These are phyloP conservation scores for Tenthredo distinguenda DNA, from an alignment of 2,888 invertebrate species.

Conservation along the genomic window DNA sequence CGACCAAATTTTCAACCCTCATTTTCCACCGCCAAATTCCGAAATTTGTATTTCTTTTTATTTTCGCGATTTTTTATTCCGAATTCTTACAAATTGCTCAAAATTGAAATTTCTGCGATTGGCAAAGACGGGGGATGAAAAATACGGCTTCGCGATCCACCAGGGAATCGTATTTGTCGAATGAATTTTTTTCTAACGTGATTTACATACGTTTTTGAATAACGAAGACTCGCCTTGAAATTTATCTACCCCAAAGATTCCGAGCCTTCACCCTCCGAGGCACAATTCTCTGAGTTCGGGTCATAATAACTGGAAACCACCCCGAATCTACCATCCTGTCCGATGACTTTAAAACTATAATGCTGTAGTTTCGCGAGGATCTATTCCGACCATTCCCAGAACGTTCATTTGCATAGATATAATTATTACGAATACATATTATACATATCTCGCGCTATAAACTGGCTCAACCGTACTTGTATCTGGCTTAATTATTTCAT, in stretches of 20 bases:
- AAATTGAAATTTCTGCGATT: background rate
- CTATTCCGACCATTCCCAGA: background rate
- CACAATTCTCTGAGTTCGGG: background rate
- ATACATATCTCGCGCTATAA: background rate
- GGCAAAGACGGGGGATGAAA: background rate
- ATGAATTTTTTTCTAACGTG: background rate
- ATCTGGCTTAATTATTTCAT: constrained; percentile 20
- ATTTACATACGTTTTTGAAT: constrained; percentile 4
- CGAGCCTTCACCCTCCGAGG: background rate
- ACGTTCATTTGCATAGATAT: constrained; percentile 23
- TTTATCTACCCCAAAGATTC: constrained; percentile 16
- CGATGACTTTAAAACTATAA: constrained; percentile 5
- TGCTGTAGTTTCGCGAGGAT: background rate
- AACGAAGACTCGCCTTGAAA: background rate
- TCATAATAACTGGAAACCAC: background rate
- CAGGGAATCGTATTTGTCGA: background rate
- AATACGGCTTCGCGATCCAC: background rate
- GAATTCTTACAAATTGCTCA: background rate
- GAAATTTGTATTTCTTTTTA: background rate
- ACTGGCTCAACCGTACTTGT: constrained; percentile 11
- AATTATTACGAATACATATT: background rate
- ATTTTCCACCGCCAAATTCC: background rate
- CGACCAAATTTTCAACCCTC: too few species aligned
- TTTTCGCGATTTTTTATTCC: background rate
- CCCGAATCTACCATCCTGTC: constrained; percentile 10